Conservation (phyloP, 2,888 invertebrate species). For the Cantharis lateralis region DNA sequence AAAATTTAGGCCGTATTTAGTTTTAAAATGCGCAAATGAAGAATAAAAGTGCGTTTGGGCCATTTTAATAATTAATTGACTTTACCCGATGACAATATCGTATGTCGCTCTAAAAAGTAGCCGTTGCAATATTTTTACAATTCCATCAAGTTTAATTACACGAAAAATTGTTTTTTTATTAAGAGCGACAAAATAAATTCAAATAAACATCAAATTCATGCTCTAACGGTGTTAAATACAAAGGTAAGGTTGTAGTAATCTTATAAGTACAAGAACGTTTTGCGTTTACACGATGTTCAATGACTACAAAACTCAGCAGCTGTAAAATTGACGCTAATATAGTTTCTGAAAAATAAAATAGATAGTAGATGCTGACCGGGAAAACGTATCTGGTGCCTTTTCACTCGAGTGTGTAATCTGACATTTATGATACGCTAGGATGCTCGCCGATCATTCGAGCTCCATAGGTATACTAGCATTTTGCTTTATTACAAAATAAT, state of each 20-base stretch:
- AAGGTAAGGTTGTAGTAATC: not conserved
- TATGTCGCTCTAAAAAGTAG: not conserved
- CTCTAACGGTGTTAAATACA: not conserved
- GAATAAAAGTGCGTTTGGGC: not conserved
- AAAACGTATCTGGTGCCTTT: slow-evolving; percentile 23
- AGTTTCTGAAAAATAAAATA: slow-evolving; percentile 24
- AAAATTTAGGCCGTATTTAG: not conserved
- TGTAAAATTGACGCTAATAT: slow-evolving; percentile 26
- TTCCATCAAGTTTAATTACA: not conserved
- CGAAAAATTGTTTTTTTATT: not conserved
- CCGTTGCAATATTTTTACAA: not conserved
- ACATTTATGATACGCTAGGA: slow-evolving; percentile 25
- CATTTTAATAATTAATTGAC: not conserved
- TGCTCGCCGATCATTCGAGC: slow-evolving; percentile 1
- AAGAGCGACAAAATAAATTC: not conserved
- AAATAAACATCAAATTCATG: not conserved
- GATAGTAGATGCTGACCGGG: slow-evolving; percentile 24
- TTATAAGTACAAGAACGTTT: not conserved
- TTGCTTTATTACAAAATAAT: slow-evolving; percentile 1
- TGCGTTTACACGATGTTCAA: slow-evolving; percentile 21
- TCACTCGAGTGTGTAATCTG: slow-evolving; percentile 30
- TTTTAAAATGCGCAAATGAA: not conserved
- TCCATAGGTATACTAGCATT: not conserved
- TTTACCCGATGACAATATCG: not conserved
- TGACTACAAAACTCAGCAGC: slow-evolving; percentile 24